Percentiles rank a stretch among this genome's conserved stretches.
phyloP scores from a whole-genome alignment of 1,140 invertebrate genomes.

The Drosophila obscura region DNA sequence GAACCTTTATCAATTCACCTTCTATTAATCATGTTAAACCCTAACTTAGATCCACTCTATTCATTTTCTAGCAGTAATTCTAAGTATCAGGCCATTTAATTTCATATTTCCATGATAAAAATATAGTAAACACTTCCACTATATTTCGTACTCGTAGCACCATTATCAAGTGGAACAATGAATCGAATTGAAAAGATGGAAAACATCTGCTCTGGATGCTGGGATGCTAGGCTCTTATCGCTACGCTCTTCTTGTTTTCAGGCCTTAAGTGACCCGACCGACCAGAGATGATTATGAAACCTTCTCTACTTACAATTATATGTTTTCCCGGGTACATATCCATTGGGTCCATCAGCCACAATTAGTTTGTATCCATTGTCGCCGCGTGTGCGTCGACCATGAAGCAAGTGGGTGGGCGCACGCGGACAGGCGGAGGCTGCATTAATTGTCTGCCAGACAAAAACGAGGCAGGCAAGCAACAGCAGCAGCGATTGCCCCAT shows the following conservation, averaged over 20 bases:
- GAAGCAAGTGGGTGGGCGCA: constrained; percentile 78
- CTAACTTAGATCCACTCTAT: too few relatives aligned
- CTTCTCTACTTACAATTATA: constrained; percentile 88
- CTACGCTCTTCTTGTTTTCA: constrained; percentile 25
- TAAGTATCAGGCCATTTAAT: too few relatives aligned
- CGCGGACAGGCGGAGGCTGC: constrained; percentile 68
- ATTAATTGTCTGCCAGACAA: constrained; percentile 67
- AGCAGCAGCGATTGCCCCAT: constrained; percentile 66
- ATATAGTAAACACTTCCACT: too few relatives aligned
- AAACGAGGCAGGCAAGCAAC: constrained; percentile 41
- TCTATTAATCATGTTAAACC: too few relatives aligned
- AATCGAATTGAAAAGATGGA: constrained; percentile 12
- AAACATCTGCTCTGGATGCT: constrained; percentile 23
- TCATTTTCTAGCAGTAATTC: too few relatives aligned
- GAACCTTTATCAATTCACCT: too few relatives aligned
- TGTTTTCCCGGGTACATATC: constrained; percentile 90
- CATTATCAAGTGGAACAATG: constrained; percentile 6
- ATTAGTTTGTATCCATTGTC: constrained; percentile 92
- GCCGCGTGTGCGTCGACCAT: constrained; percentile 85
- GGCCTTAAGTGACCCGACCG: constrained; percentile 39
- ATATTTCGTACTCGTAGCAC: neutral
- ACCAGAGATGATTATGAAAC: constrained; percentile 55
- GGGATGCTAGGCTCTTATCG: constrained; percentile 23
- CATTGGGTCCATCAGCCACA: constrained; percentile 89
- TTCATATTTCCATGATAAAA: too few relatives aligned